Conservation (phyloP, 2,888 invertebrate genomes). For the Hipparchia semele region DNA sequence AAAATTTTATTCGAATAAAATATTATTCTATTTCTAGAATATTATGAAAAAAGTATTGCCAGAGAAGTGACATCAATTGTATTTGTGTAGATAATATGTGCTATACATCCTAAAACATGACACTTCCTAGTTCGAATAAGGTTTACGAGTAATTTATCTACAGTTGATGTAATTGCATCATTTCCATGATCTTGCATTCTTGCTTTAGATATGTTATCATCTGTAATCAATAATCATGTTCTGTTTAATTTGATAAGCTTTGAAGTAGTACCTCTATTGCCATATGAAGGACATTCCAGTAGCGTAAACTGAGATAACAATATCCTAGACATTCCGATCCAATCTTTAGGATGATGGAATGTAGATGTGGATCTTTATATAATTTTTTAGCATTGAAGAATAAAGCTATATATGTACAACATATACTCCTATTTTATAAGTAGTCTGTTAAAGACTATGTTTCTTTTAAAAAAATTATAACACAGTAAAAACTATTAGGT, state of each 20-base stretch:
- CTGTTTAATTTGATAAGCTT: constrained; percentile 2
- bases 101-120: background rate
- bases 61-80: too few relatives aligned
- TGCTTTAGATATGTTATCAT: background rate
- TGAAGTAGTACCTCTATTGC: background rate
- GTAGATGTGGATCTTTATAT: background rate
- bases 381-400: background rate
- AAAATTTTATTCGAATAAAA: too few relatives aligned
- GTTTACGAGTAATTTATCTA: background rate
- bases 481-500: too few relatives aligned
- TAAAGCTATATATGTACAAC: too few relatives aligned
- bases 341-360: background rate
- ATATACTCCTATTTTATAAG: too few relatives aligned
- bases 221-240: background rate
- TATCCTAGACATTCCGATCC: background rate
- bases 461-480: too few relatives aligned
- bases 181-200: constrained; percentile 2
- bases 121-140: background rate
- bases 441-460: too few relatives aligned
- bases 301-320: background rate
- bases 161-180: background rate
- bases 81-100: background rate
- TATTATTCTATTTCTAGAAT: too few relatives aligned
- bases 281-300: constrained; percentile 9
- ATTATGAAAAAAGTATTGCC: too few relatives aligned